Base-by-base conservation (phyloP, 2,113 vertebrate genomes). In the Sorex fumeus region DNA sequence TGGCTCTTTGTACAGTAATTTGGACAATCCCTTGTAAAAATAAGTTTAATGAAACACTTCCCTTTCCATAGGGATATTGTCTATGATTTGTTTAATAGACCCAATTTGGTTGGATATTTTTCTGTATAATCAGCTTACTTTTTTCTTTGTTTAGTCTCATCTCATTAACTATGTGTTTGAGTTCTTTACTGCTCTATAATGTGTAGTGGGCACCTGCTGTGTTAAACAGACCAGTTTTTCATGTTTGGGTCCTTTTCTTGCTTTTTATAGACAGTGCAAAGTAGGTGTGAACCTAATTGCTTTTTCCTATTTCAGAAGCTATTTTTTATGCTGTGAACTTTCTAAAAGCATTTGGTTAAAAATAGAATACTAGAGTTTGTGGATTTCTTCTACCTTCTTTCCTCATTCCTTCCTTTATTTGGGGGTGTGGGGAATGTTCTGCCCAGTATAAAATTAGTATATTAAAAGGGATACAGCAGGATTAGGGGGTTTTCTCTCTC, bases 271-370 rank as follows among this genome's bases (percentile, higher is more conserved):
- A 83, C 74, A 88, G 8, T 28, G 5, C 60, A 94, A 30, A 36
- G 72, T 93, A 88, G 47, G 45, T 62, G 60, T 72, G 0, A 0
- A 86, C 27, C 67, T 96, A 90, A 86, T 93, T 95, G 76, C 47
- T 78, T 90, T 86, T 95, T 95, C 75, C 53, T 96, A 95, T 91
- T 91, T 67, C 12, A 23, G 91, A 60, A 67, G 13, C 66, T 90
- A 1, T 90, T 89, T 25, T 30, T 77, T 69, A 57, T 85, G 25
- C 23, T 69, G 25, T 13, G 8, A 66, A 16, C 28, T 53, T 79
- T 89, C 91, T 79, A 6, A 82, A 80, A 91, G 53, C 27, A 85
- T 6, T 64, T 69, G 67, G 27, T 71, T 87, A 77, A 90, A 93
- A 95, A 28, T 76, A 76, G 50, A 72, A 13, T 60, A 70, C 47